Evolutionary conservation across 2,888 invertebrate species (phyloP).

Genomic region (Tryphoninae sp.): DNA sequence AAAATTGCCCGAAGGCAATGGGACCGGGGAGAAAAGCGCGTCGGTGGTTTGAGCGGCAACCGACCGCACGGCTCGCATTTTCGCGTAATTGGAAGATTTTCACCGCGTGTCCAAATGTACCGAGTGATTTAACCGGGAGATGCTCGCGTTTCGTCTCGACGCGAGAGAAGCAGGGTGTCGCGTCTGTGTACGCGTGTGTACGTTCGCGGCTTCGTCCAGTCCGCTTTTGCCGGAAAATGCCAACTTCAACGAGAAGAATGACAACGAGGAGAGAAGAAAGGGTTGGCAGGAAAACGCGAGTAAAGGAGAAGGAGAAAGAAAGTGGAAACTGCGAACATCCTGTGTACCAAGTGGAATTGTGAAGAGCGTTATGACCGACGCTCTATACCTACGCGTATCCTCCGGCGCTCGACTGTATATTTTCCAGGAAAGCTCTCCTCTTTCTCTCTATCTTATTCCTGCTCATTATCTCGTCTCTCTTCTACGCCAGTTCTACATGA

Average conservation of each 20-base stretch:
- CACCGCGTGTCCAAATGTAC: constrained; percentile 39
- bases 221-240: constrained; percentile 11
- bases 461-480: background rate
- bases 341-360: constrained; percentile 8
- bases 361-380: constrained; percentile 13
- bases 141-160: background rate
- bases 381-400: constrained; percentile 1
- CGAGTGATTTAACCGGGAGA: constrained; percentile 26
- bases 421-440: background rate
- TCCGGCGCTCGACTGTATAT: constrained; percentile 26
- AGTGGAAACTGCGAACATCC: constrained; percentile 27
- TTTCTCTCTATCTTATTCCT: background rate
- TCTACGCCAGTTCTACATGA: background rate
- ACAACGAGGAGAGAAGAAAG: constrained; percentile 10
- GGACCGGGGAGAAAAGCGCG: constrained; percentile 28
- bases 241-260: constrained; percentile 20
- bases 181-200: background rate
- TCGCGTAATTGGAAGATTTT: constrained; percentile 62
- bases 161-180: background rate
- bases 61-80: constrained; percentile 45
- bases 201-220: background rate
- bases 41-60: constrained; percentile 22
- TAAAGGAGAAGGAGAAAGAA: constrained; percentile 9
- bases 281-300: constrained; percentile 1
- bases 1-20: constrained; percentile 53